Evolutionary conservation across 1,140 invertebrate species (phyloP).

Genomic region (Pogonus chalceus): DNA sequence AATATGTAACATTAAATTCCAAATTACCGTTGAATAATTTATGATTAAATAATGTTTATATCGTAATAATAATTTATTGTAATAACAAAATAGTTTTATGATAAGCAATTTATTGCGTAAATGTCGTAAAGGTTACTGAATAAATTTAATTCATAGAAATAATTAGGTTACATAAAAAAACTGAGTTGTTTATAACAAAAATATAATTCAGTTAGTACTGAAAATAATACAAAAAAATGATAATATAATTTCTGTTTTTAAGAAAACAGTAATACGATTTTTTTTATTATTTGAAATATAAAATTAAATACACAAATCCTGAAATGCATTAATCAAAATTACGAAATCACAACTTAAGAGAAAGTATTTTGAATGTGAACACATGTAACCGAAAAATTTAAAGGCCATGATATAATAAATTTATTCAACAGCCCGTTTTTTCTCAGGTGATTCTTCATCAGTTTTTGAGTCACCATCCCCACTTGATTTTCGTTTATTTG

Average conservation of each 20-base stretch:
- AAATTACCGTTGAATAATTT: no score
- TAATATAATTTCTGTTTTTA: background rate
- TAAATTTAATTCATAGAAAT: no score
- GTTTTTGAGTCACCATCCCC: conserved; percentile 13
- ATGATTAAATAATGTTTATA: no score
- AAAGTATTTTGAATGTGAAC: conserved; percentile 4
- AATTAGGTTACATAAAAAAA: no score
- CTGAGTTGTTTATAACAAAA: conserved; percentile 6
- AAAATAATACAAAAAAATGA: background rate
- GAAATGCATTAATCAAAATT: background rate
- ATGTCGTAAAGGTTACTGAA: no score
- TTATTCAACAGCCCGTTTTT: conserved; percentile 15
- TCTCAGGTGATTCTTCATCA: conserved; percentile 27
- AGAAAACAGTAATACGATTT: background rate
- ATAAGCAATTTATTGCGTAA: no score
- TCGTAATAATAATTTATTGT: no score
- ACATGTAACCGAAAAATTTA: background rate
- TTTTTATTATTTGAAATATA: no score
- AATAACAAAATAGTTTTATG: no score
- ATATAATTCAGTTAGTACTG: background rate
- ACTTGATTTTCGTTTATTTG: conserved; percentile 22
- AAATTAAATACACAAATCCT: background rate
- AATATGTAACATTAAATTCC: no score
- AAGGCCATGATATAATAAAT: background rate
- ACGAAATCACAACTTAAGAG: background rate